Evolutionary conservation across 2,888 invertebrate genomes (phyloP).

Genomic region (Sabellastarte sp.): DNA sequence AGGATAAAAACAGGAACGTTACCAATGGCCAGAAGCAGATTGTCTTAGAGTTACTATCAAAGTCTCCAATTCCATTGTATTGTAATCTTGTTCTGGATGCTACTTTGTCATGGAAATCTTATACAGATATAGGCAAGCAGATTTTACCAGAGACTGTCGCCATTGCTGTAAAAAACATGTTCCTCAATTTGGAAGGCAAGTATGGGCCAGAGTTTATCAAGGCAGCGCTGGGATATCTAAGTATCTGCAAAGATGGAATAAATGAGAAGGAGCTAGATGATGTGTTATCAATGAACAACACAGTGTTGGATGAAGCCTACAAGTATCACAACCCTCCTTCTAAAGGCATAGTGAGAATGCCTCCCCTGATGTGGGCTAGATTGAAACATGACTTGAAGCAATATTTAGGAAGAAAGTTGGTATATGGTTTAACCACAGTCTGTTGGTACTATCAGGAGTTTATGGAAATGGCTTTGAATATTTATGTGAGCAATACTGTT

Average conservation of each 20-base stretch:
- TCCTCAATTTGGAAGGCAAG: background rate
- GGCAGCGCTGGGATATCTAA: background rate
- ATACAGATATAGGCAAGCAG: too few species aligned
- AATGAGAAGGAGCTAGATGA: background rate
- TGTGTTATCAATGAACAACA: background rate
- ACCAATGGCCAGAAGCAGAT: too few species aligned
- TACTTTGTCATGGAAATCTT: too few species aligned
- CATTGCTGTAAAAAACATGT: background rate
- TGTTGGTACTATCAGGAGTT: background rate
- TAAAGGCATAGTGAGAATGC: background rate
- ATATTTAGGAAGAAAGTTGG: background rate
- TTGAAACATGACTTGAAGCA: background rate
- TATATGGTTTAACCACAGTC: background rate
- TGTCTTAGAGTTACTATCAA: too few species aligned
- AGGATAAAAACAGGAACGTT: too few species aligned
- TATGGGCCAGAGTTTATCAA: background rate
- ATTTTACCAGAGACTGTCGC: too few species aligned
- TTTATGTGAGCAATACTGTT: background rate
- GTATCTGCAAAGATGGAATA: background rate
- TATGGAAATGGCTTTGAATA: background rate
- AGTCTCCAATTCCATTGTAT: too few species aligned
- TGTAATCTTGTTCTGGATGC: too few species aligned
- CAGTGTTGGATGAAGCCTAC: background rate
- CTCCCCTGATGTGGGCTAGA: background rate
- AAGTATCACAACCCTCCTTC: background rate